Evolutionary conservation across 1,140 invertebrate species (phyloP), one percentile per base, ranked within the genome.

Genomic region (Meteorus sp.): DNA sequence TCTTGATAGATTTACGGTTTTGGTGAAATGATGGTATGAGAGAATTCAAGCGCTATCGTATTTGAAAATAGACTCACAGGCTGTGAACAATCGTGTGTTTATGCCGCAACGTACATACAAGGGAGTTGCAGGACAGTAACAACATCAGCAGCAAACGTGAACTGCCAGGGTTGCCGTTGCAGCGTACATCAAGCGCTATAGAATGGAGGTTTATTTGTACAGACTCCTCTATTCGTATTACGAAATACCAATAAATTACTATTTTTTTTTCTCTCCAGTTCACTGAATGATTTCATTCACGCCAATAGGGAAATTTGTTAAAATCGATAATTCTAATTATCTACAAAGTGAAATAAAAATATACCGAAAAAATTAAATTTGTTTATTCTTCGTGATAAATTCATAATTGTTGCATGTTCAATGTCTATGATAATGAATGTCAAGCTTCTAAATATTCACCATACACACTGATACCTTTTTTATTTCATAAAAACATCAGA

Each of bases 191-290:
- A 60, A 50, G 25, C 53, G 33, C 35, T 27, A n/a, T 31, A 56
- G 53, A 13, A 31, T 25, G 8, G 2, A 17, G 29, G 47, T 52
- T 39, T 31, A 57, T 48, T 58, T 43, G 41, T 45, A 48, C 56
- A 50, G 35, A 13, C 50, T 23, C 55, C 60, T 63, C 57, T 23
- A 55, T 43, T 56, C 39, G 33, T 25, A 33, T 25, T 44, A 50
- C 45, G 53, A 62, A 57, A 20, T 29, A 39, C 25, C 52, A 37
- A 66, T 66, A 67, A 61, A 67, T 67, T 66, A 64, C 55, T 59
- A 53, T 53, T 48, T 56, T 53, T 45, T n/a, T n/a, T n/a, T n/a
- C n/a, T n/a, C n/a, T 27, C 22, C 19, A n/a, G 50, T 54, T 61
- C 53, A 55, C 43, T 58, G 61, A 58, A 45, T 53, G 37, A 65